Percentiles rank a stretch among this genome's conserved stretches.
Conservation (phyloP, 2,888 invertebrate species). For the Leucophenga maculata region DNA sequence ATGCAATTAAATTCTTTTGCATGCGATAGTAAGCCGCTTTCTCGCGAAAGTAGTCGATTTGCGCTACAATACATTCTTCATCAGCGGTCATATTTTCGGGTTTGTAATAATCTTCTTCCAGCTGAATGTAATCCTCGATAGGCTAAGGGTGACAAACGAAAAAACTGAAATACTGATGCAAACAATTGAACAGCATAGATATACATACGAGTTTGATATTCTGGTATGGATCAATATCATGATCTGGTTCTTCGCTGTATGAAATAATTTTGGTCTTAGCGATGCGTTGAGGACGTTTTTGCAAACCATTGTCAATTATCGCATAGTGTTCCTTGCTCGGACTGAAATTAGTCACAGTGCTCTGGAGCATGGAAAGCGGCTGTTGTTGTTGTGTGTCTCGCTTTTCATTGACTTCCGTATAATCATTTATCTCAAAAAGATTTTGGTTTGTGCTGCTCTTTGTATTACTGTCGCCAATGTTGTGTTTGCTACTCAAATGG, state of each 20-base stretch:
- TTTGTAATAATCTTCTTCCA: neutral
- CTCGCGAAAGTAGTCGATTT: conserved; percentile 18
- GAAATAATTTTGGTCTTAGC: neutral
- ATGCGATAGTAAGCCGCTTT: conserved; percentile 21
- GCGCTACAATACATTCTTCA: conserved; percentile 3
- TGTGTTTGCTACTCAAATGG: neutral
- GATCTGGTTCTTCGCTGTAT: neutral
- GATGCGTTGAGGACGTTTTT: too few relatives aligned
- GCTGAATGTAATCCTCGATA: neutral
- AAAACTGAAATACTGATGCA: neutral
- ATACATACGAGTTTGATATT: conserved; percentile 3
- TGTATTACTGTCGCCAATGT: neutral
- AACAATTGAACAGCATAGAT: neutral
- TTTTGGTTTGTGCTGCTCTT: neutral
- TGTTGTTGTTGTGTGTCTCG: neutral
- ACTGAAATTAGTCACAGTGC: neutral
- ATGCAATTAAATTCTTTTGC: conserved; percentile 20
- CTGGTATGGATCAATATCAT: neutral
- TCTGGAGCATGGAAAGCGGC: neutral
- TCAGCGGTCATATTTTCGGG: neutral
- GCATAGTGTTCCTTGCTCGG: too few relatives aligned
- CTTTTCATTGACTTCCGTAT: neutral
- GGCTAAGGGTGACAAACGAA: neutral
- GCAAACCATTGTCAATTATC: too few relatives aligned
- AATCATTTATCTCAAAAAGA: neutral